Conservation (phyloP, 2,113 vertebrate genomes). For the Glaucidium brasilianum region DNA sequence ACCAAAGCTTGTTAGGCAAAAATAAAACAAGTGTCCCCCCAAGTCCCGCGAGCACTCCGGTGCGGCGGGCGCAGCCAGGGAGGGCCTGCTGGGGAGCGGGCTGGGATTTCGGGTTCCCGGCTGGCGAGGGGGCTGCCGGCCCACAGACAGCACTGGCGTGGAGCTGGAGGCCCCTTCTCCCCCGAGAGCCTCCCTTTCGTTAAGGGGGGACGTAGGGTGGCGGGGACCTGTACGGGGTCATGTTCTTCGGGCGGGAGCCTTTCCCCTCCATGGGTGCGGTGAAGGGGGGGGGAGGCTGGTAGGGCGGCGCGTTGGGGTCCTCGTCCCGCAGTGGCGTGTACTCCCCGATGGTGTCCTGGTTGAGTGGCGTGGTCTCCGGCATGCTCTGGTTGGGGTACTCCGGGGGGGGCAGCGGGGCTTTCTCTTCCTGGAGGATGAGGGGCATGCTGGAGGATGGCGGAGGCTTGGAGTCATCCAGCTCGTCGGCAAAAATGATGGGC, state of each 20-base stretch:
- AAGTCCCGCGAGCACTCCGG: conserved; percentile 63
- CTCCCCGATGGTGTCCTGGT: conserved; percentile 91
- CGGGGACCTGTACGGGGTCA: conserved; percentile 95
- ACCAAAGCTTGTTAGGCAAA: conserved; percentile 87
- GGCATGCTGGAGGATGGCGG: conserved; percentile 95
- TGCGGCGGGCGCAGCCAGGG: conserved; percentile 44
- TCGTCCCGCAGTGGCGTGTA: conserved; percentile 91
- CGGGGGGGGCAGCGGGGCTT: conserved; percentile 90
- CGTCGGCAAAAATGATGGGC: conserved; percentile 95
- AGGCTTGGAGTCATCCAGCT: conserved; percentile 95
- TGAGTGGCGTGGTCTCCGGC: conserved; percentile 89
- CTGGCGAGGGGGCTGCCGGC: conserved; percentile 70
- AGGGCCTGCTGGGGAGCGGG: conserved; percentile 63
- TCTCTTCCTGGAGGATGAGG: conserved; percentile 95
- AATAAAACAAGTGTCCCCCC: conserved; percentile 75
- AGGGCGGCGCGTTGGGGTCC: conserved; percentile 92
- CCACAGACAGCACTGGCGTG: conserved; percentile 79
- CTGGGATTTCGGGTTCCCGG: conserved; percentile 54
- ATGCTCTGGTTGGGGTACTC: conserved; percentile 92
- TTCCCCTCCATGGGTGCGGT: conserved; percentile 93
- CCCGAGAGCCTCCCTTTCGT: conserved; percentile 66
- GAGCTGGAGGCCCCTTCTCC: conserved; percentile 80
- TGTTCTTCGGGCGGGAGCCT: conserved; percentile 97
- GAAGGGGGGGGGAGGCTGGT: conserved; percentile 94
- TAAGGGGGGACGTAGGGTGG: conserved; percentile 97